Evolutionary conservation across 1,140 invertebrate species (phyloP).

Genomic region (Harpegnathos saltator): DNA sequence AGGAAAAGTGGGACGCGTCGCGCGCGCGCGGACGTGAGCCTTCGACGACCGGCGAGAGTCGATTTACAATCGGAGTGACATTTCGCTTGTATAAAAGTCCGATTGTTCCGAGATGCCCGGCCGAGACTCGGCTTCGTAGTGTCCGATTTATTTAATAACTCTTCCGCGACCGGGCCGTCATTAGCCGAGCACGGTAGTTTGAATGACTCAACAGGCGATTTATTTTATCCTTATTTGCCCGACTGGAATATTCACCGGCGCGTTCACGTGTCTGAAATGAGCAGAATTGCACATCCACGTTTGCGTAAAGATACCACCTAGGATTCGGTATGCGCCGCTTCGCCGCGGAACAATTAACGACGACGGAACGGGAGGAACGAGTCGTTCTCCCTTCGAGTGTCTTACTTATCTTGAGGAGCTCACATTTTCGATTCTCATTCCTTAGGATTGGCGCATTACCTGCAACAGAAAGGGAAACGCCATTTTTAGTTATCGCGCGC

Average conservation of each 20-base stretch:
- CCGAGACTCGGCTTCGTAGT: conserved; percentile 5
- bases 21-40: conserved; percentile 7
- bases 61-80: conserved; percentile 56
- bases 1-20: conserved; percentile 54
- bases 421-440: neutral
- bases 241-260: neutral
- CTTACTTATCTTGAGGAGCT: conserved; percentile 31
- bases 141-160: conserved; percentile 53
- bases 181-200: conserved; percentile 19
- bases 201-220: conserved; percentile 11
- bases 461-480: conserved; percentile 32
- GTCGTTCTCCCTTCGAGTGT: neutral
- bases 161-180: conserved; percentile 15
- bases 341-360: neutral
- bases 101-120: conserved; percentile 40
- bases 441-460: conserved; percentile 22
- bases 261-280: conserved; percentile 11
- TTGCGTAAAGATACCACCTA: neutral
- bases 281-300: conserved; percentile 14
- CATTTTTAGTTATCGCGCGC: conserved; percentile 10
- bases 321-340: neutral
- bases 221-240: conserved; percentile 21
- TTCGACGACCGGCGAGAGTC: conserved; percentile 49
- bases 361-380: neutral
- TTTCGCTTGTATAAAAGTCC: conserved; percentile 46